phyloP scores from a whole-genome alignment of 1,140 invertebrate species.

The Chrysoperla carnea region DNA sequence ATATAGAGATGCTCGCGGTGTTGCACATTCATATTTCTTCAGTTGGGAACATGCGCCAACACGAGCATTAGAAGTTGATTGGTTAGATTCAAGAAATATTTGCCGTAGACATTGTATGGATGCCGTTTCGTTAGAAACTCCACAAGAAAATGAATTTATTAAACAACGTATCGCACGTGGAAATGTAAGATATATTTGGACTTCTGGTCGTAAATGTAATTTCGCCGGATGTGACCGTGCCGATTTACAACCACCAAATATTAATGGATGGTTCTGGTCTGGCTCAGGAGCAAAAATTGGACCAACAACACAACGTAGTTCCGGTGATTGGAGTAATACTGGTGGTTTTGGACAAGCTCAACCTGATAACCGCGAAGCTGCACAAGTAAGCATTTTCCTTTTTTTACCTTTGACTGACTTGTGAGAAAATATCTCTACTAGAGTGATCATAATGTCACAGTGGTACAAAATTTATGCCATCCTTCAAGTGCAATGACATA shows the following conservation, averaged over 20 bases:
- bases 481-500: neutral
- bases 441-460: too few species aligned
- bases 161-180: constrained; percentile 65
- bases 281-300: constrained; percentile 79
- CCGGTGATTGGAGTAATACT: constrained; percentile 74
- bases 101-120: constrained; percentile 87
- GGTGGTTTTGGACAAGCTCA: constrained; percentile 71
- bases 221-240: constrained; percentile 77
- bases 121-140: constrained; percentile 75
- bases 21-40: constrained; percentile 83
- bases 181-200: constrained; percentile 65
- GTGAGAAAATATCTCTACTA: neutral
- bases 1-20: constrained; percentile 68
- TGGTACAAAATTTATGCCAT: too few species aligned
- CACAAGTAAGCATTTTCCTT: constrained; percentile 38
- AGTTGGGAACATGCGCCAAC: constrained; percentile 81
- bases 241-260: constrained; percentile 70
- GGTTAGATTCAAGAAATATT: constrained; percentile 79
- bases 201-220: constrained; percentile 79
- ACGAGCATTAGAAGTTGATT: constrained; percentile 70
- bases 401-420: neutral
- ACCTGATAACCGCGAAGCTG: constrained; percentile 78
- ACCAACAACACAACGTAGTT: constrained; percentile 67
- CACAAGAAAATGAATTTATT: constrained; percentile 78
- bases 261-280: constrained; percentile 90